A percentile compares a stretch with the other conserved stretches of the same genome.
phyloP scores from a whole-genome alignment of 2,888 invertebrate genomes.

The Capitulum mitella region DNA sequence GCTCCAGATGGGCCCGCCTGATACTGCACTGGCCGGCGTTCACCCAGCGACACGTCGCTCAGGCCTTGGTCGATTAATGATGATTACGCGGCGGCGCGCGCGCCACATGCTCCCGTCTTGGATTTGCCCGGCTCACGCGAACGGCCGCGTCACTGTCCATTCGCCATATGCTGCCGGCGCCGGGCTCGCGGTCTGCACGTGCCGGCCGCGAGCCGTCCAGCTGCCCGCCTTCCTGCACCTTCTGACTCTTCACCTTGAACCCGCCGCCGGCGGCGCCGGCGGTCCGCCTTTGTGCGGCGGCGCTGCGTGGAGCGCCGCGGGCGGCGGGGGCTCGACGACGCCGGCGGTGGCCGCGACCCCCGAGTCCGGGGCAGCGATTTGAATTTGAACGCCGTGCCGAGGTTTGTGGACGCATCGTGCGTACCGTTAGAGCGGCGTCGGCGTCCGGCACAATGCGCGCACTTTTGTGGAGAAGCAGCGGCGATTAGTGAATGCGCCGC shows the following conservation, averaged over 20 bases:
- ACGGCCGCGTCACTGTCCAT: neutral
- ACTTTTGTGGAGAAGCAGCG: neutral
- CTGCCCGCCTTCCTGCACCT: neutral
- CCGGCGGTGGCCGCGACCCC: neutral
- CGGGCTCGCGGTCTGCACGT: neutral
- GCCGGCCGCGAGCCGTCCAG: neutral
- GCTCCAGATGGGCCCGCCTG: too few relatives aligned
- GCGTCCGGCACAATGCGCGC: neutral
- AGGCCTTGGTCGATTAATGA: neutral
- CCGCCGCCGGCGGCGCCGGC: neutral
- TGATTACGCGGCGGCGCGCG: neutral
- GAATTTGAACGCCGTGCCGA: neutral
- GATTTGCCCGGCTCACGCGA: constrained; percentile 13
- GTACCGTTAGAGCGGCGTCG: neutral
- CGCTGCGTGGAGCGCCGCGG: neutral
- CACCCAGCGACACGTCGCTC: neutral
- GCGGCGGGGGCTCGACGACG: neutral
- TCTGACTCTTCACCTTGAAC: neutral
- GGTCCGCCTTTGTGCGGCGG: neutral
- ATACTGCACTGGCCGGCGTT: too few relatives aligned
- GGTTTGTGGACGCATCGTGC: neutral
- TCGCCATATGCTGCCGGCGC: neutral
- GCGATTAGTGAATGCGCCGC: neutral
- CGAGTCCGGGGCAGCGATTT: neutral
- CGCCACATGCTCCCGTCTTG: neutral